These are phyloP conservation scores for Rhea pennata DNA, from an alignment of 2,113 vertebrate genomes.

Conservation along the genomic window DNA sequence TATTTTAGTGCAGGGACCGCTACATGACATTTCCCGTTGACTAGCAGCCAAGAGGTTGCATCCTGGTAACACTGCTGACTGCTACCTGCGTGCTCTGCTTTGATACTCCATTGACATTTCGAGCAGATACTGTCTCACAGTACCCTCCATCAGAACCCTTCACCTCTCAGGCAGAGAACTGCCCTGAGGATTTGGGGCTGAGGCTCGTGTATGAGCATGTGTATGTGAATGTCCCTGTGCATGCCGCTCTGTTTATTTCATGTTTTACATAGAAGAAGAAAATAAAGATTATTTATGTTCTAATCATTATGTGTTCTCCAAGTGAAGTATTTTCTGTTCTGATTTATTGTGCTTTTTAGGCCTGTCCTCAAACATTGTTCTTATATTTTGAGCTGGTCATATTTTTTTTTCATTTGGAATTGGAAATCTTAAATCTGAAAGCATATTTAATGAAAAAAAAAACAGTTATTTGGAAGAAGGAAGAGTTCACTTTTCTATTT, in stretches of 20 bases:
- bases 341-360: constrained; percentile 42
- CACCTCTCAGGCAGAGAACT: not conserved
- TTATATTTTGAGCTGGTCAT: not conserved
- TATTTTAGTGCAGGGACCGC: not conserved
- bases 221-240: not conserved
- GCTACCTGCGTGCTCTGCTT: not conserved
- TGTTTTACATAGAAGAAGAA: not conserved
- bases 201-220: not conserved
- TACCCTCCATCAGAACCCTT: not conserved
- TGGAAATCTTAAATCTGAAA: constrained; percentile 8
- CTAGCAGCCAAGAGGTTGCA: not conserved
- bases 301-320: not conserved
- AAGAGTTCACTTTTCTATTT: not conserved
- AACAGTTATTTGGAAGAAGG: not conserved
- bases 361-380: constrained; percentile 49
- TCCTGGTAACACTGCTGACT: not conserved
- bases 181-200: not conserved
- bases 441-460: constrained; percentile 6
- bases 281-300: constrained; percentile 57
- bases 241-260: constrained; percentile 46
- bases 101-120: not conserved
- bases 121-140: not conserved
- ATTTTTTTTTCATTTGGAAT: constrained; percentile 53
- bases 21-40: not conserved
- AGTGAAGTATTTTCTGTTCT: constrained; percentile 34